Evolutionary conservation across 1,140 invertebrate genomes (phyloP), one percentile per base, ranked within the genome.

Genomic region (Cydia fagiglandana): DNA sequence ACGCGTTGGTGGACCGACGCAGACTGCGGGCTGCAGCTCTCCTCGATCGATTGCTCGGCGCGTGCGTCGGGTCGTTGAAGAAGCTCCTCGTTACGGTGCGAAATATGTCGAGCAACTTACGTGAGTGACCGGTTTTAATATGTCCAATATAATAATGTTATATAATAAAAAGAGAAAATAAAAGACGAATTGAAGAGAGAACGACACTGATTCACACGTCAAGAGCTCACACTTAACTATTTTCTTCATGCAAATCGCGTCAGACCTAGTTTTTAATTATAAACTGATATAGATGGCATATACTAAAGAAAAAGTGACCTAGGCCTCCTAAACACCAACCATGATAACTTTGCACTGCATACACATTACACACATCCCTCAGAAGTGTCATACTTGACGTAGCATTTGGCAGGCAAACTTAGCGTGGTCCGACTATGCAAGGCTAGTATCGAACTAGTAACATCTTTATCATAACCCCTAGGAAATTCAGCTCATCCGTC

Each of bases 191-290:
- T 73, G 81, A 80, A 82, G 86, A 91, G 89, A 90, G 79, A 91
- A 89, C 88, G 89, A 91, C 89, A 91, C 88, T 66, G 77, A 79
- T 81, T 75, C 75, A 83, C 88, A 86, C 83, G 82, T 78, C 83
- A 87, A 91, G 89, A 92, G 88, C 86, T 83, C 76, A 82, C 77
- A 81, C 74, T 82, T 80, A 82, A 70, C 34, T 70, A 38, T 34
- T 13, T 41, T 7, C 66, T 41, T n/a, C 66, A 70, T 70, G 66
- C 50, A 74, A 80, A 68, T 79, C 73, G 20, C 75, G 30, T 38
- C n/a, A 12, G 56, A 24, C 20, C 15, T 61, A 20, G 2, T 7
- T 56, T 56, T 53, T 20, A 15, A 61, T 24, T 61, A 9, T 17
- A 20, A 61, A 61, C 53, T 41, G 38, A 41, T 10, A 50, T 15